Percentiles rank a stretch among this genome's conserved stretches.
phyloP scores from a whole-genome alignment of 53 echinoderm and acorn worm genomes.

The Paelopatides confundens region DNA sequence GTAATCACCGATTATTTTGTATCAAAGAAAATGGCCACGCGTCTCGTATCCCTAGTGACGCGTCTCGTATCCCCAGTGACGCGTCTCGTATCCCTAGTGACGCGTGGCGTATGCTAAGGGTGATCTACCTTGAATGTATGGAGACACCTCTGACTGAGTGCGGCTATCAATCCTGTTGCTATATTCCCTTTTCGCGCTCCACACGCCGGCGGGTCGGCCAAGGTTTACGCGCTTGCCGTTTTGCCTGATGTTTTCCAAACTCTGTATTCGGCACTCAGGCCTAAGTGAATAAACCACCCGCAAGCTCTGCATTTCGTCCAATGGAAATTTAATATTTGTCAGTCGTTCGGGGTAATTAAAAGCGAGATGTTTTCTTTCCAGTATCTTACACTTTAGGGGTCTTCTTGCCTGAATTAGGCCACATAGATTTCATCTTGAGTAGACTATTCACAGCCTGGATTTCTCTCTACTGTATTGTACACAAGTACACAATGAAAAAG shows the following conservation, averaged over 20 bases:
- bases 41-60: too few relatives aligned
- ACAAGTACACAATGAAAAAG: too few relatives aligned
- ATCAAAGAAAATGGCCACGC: neutral
- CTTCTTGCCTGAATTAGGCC: neutral
- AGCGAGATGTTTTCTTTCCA: constrained; percentile 28
- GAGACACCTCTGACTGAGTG: constrained; percentile 18
- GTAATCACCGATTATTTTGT: neutral
- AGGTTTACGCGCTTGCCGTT: neutral
- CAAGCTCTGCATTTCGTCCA: constrained; percentile 10
- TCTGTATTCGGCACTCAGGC: neutral
- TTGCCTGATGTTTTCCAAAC: constrained; percentile 3
- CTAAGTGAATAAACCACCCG: constrained; percentile 18
- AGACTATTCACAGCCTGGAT: neutral
- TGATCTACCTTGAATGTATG: neutral
- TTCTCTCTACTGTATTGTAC: too few relatives aligned
- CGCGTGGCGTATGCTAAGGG: neutral
- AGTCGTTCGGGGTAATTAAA: constrained; percentile 22
- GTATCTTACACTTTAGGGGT: constrained; percentile 32
- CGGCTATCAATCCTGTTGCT: constrained; percentile 9
- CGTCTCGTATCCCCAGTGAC: too few relatives aligned
- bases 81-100: neutral
- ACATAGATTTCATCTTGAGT: neutral
- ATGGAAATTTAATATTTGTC: constrained; percentile 31
- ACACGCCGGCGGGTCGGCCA: constrained; percentile 3
- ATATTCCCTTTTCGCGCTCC: neutral